Evolutionary conservation across 2,888 invertebrate species (phyloP), one percentile per base, ranked within the genome.

Genomic region (Drosophila macrospina): DNA sequence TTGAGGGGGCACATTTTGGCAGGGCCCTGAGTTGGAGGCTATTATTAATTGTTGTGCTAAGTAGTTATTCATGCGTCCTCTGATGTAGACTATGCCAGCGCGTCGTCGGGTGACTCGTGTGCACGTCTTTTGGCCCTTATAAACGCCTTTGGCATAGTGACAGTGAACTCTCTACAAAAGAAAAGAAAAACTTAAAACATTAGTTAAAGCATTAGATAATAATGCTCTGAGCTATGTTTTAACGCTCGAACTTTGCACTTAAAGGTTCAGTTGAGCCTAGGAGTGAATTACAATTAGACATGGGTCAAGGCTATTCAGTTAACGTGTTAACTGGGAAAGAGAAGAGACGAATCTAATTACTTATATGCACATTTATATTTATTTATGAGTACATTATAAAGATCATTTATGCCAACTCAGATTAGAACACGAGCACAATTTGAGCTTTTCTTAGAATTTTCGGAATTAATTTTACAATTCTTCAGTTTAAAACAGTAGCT

Each of bases 221-320:
- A 42, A 48, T 57, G 57, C 75, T 75, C 66, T 60, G 65, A 62
- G 64, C 57, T 69, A 26, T 60, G 78, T 55, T 44, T 63, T 57
- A 54, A 51, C 65, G 67, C 55, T 42, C 69, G 44, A 54, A 11
- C 55, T 47, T 16, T 45, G 48, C 47, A 11, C 30, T 66, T 41
- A 20, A 28, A 11, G 42, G 30, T 24, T 62, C 13, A 44, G 30
- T 45, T 64, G 55, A 78, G 71, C 67, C 37, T 56, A 44, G 34
- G 34, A 59, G 30, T 42, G 37, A 44, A 57, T 28, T 45, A 24
- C 65, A 64, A 44, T 36, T 32, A 15, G 32, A 45, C 56, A 24
- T 39, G 39, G 82, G 59, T 87, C 88, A 83, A 87, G 88, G 82
- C 51, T 83, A 59, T 37, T 32, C 20, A 41, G 1, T 30, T 28